Evolutionary conservation across 2,113 vertebrate species (phyloP), one percentile per base, ranked within the genome.

Genomic region (Hylia prasina): DNA sequence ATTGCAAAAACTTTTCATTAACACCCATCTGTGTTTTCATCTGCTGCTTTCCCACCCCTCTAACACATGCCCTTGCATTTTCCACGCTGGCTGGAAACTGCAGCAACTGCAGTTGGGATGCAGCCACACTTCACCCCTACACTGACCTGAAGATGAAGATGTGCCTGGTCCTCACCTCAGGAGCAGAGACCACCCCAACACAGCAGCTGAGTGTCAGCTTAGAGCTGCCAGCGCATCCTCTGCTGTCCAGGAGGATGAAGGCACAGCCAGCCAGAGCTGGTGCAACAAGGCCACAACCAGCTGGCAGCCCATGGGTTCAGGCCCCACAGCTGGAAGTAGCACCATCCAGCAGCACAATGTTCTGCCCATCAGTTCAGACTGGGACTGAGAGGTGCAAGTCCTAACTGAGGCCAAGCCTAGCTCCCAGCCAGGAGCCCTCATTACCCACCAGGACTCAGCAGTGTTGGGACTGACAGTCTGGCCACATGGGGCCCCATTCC

Each of bases 281-380:
- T 69, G 50, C 30, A 33, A 17, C 0, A 3, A 35, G 21, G n/a
- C 13, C 4, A 12, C 70, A 72, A 30, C 13, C 40, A 77, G 25
- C 35, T 56, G 42, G 76, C 60, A 83, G 61, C 40, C 45, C 19
- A 47, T 3, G 8, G 47, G 50, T 33, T 25, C 61, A 54, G 66
- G 35, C 23, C 44, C 72, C 31, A 2, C 0, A 1, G 82, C 30
- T 69, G 11, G 20, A 15, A 31, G 14, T 0, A 21, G 57, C 51
- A 71, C 17, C 5, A 0, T 31, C n/a, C 3, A 2, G 42, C 30
- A 85, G 31, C 6, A 2, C 6, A 0, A 54, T 15, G 33, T 30
- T 65, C 58, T 47, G 53, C 58, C 39, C 17, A 56, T 18, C 50
- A 48, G 48, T 5, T 63, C 75, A 64, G 33, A 25, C 28, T 45